phyloP scores from a whole-genome alignment of 1,140 invertebrate genomes.

The Platyura marginata region DNA sequence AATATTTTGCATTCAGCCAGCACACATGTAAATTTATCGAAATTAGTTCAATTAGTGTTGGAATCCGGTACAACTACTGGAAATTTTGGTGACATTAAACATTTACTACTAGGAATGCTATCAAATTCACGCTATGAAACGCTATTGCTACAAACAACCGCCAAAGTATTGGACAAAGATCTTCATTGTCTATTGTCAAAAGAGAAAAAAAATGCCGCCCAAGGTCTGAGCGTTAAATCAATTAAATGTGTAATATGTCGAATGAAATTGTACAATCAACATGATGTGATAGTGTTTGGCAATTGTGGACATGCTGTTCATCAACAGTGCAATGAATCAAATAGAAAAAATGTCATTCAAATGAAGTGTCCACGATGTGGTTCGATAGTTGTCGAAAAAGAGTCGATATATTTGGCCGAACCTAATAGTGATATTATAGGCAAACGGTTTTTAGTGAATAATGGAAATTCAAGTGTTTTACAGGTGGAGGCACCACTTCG shows the following conservation, averaged over 20 bases:
- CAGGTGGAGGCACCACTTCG: constrained; percentile 20
- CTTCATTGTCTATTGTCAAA: constrained; percentile 18
- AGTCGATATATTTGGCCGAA: constrained; percentile 9
- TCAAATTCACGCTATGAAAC: constrained; percentile 26
- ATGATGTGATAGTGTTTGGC: constrained; percentile 13
- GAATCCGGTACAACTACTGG: constrained; percentile 18
- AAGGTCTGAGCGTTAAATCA: constrained; percentile 17
- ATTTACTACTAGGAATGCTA: constrained; percentile 28
- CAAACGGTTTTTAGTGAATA: neutral
- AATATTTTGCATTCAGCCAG: constrained; percentile 28
- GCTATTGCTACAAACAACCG: constrained; percentile 19
- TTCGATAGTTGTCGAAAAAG: neutral
- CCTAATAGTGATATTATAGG: constrained; percentile 10
- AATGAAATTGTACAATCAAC: constrained; percentile 15
- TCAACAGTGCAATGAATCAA: constrained; percentile 8
- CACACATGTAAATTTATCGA: constrained; percentile 29
- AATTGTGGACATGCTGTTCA: constrained; percentile 19
- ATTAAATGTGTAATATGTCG: constrained; percentile 19
- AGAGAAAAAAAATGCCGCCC: constrained; percentile 9
- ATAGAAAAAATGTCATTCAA: neutral
- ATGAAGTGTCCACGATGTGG: constrained; percentile 13
- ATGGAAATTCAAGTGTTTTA: constrained; percentile 6
- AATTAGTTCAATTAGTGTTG: constrained; percentile 28
- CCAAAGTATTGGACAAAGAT: constrained; percentile 21
- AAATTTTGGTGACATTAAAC: constrained; percentile 30